phyloP scores from a whole-genome alignment of 2,113 vertebrate genomes.

The Macaca fascicularis region T2T-MFA8v1.1 NC_088385.1:62985001-62985500 shows the following conservation, averaged over 20 bases:
- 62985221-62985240: neutral
- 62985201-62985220: neutral
- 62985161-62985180: neutral
- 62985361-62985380: neutral
- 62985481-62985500: neutral
- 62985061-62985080: neutral
- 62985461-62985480: neutral
- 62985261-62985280: neutral
- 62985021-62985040: too few species aligned
- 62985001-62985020: neutral
- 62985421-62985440: neutral
- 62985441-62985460: neutral
- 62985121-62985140: neutral
- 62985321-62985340: neutral
- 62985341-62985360: neutral
- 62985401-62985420: neutral
- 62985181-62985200: neutral
- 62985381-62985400: neutral
- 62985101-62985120: neutral
- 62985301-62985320: neutral
- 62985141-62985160: neutral
- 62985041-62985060: too few species aligned
- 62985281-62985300: neutral
- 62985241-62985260: neutral
- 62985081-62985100: neutral